Evolutionary conservation across 2,888 invertebrate species (phyloP), one percentile per base, ranked within the genome.

Genomic region (Penaeus monodon): DNA sequence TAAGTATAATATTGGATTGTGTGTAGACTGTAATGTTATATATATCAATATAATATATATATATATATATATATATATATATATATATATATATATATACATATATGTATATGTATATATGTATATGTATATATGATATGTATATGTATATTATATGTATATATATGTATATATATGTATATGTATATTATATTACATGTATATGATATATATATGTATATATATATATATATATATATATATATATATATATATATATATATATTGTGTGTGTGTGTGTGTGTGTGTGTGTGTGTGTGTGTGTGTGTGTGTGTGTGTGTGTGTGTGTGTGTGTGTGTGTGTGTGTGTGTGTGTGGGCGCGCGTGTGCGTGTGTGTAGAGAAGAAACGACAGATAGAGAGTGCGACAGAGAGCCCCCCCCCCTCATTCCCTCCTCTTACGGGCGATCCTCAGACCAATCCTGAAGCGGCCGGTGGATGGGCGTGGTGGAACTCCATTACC

Each of bases 221-320:
- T 57, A n/a, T 79, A n/a, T 79, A n/a, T 79, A 14, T 79, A 7
- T 57, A n/a, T 79, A n/a, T 79, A 10, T 79, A n/a, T 79, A 14
- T 57, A 10, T 79, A n/a, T 79, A n/a, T 57, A 10, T 79, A 20
- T 79, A 10, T 79, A 10, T 79, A 10, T 79, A n/a, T 79, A 10
- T 79, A n/a, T 79, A n/a, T 79, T 79, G 63, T 79, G 63, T 57
- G 65, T 57, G 24, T 79, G 63, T 57, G 63, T 79, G 63, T 79
- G 63, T 57, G 33, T 79, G 63, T 57, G 63, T 57, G 63, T 63
- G 20, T 79, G 63, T 79, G 63, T 63, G 63, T 79, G 63, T 63
- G 63, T 79, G 63, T 79, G 63, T 79, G 63, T 79, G 63, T 64
- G 63, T 79, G 63, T 79, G 27, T 79, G 63, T 79, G 63, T 64